Conservation (phyloP, 2,888 invertebrate genomes). For the Hirtodrosophila duncani region DNA sequence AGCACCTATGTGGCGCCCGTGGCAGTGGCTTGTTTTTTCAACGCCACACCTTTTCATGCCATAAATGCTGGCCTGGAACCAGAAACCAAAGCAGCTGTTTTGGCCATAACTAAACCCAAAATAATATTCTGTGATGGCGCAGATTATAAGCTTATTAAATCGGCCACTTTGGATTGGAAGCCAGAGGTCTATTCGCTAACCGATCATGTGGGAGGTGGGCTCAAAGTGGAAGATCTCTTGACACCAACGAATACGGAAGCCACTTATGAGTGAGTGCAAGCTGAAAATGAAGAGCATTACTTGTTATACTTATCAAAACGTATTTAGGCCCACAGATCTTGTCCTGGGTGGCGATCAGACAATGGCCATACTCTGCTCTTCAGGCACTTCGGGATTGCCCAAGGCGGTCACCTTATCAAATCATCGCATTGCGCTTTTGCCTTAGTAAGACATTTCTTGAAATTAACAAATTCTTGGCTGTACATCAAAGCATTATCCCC, state of each 20-base stretch:
- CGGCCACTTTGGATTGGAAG: conserved; percentile 37
- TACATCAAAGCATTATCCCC: background rate
- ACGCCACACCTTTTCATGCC: conserved; percentile 52
- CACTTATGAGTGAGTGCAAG: conserved; percentile 36
- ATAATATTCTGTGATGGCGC: conserved; percentile 59
- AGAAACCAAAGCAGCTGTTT: conserved; percentile 29
- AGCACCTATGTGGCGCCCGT: conserved; percentile 49
- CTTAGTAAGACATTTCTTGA: no score
- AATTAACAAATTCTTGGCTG: no score
- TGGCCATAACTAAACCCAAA: conserved; percentile 48
- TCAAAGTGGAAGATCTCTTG: conserved; percentile 34
- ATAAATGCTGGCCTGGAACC: conserved; percentile 48
- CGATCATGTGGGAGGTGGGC: conserved; percentile 31
- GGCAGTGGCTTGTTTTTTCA: conserved; percentile 49
- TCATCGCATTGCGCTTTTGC: no score
- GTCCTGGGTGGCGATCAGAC: conserved; percentile 42
- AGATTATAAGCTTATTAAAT: conserved; percentile 35
- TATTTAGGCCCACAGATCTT: conserved; percentile 36
- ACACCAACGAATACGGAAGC: conserved; percentile 39
- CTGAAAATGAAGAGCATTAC: no score
- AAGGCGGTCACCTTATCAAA: no score
- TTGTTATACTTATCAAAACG: fast-evolving
- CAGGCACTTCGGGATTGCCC: conserved; percentile 62
- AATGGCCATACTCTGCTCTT: conserved; percentile 57
- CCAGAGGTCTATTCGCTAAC: conserved; percentile 34